Evolutionary conservation across 2,888 invertebrate genomes (phyloP).

Genomic region (Spilosoma lubricipeda): DNA sequence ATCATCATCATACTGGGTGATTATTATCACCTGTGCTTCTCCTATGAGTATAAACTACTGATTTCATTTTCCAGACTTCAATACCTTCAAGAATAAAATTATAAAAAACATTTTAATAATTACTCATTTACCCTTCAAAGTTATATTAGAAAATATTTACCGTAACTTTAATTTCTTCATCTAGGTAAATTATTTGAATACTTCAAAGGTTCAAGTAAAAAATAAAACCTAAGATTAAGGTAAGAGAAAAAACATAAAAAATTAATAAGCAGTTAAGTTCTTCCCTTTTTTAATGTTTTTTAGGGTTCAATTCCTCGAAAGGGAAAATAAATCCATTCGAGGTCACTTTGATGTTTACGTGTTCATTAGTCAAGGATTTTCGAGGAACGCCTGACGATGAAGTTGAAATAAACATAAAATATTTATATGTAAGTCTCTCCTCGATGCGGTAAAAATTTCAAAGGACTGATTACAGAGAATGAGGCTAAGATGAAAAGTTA

Average conservation of each 20-base stretch:
- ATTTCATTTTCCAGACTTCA: neutral
- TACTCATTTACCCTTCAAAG: neutral
- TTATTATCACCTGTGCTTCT: too few species aligned
- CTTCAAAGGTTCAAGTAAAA: neutral
- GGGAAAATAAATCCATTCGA: neutral
- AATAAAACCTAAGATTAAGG: neutral
- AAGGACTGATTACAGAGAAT: neutral
- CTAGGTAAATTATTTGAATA: neutral
- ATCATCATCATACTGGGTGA: too few species aligned
- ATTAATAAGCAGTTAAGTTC: neutral
- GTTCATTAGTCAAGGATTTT: neutral
- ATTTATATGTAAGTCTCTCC: neutral
- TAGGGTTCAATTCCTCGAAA: neutral
- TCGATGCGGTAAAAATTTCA: neutral
- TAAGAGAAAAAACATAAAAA: neutral
- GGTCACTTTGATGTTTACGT: neutral
- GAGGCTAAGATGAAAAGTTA: neutral
- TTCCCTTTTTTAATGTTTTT: neutral
- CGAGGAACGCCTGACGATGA: neutral
- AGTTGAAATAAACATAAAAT: neutral
- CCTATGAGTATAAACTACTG: too few species aligned
- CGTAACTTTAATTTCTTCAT: neutral
- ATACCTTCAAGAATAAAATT: neutral
- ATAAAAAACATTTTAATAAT: too few species aligned
- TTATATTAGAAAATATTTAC: neutral